phyloP scores from a whole-genome alignment of 2,797 vertebrate species.

The Xenopus petersii region DNA sequence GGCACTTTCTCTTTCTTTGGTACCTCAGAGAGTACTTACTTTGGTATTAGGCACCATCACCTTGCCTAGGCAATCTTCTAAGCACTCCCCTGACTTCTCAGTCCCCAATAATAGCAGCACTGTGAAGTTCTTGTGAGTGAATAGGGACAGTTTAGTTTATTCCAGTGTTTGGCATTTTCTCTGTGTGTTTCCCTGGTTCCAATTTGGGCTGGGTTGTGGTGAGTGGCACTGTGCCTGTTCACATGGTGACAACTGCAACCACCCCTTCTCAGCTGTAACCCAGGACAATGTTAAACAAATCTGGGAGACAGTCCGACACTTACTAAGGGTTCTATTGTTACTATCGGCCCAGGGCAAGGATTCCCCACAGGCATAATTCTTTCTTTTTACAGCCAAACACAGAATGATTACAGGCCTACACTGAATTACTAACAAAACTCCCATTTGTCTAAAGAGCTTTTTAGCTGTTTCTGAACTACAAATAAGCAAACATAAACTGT shows the following conservation, averaged over 20 bases:
- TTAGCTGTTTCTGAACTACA: no score
- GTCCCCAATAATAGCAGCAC: background rate
- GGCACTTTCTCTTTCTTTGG: background rate
- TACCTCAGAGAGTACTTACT: background rate
- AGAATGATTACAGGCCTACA: no score
- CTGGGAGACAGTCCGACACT: background rate
- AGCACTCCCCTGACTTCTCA: background rate
- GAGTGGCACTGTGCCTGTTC: slow-evolving; percentile 47
- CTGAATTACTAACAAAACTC: no score
- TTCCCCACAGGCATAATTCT: background rate
- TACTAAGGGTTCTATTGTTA: background rate
- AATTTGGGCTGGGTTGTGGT: slow-evolving; percentile 25
- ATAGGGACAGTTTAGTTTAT: background rate
- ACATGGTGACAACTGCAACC: slow-evolving; percentile 43
- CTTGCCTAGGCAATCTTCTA: background rate
- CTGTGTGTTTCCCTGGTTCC: background rate
- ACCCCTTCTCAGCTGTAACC: slow-evolving; percentile 5
- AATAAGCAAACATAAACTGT: no score
- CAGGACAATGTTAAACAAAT: slow-evolving; percentile 1
- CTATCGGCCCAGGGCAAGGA: background rate
- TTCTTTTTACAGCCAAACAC: no score
- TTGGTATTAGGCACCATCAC: background rate
- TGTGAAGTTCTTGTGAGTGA: background rate
- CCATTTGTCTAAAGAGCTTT: no score
- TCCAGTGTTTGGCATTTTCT: slow-evolving; percentile 22